Base-by-base conservation (phyloP, 2,797 vertebrate species). In the Sphenopsis melanotis region DNA sequence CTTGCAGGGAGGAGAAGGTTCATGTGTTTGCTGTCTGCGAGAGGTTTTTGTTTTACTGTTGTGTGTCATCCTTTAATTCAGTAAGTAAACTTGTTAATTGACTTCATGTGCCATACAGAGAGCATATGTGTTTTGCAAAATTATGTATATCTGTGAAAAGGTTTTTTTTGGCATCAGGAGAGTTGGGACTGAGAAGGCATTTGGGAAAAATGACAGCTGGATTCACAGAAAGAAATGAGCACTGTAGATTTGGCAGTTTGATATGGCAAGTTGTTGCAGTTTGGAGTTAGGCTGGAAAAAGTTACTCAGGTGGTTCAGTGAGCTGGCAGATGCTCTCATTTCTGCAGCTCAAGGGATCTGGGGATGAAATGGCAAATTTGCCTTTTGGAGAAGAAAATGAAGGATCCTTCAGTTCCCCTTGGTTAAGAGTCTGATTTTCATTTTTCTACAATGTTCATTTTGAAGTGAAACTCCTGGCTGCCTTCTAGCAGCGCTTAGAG, bases 81-180 rank as follows among this genome's bases (percentile, higher is more conserved):
- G 78, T 83, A 92, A 95, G 92, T 94, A 97, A 95, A 95, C 95
- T 95, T 89, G 94, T 79, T 95, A 97, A 96, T 96, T 96, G 91
- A 65, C 94, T 96, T 95, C 56, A 66, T 95, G 94, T 94, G 95
- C 87, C 87, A 95, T 95, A 89, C 91, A 94, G 55, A 77, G 80
- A 93, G 85, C 95, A 94, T 96, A 96, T 96, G 95, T 97, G 95
- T 96, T 97, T 97, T 93, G 91, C 77, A 88, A 88, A 95, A 94
- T 97, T 95, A 96, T 95, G 91, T 93, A 14, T 92, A 93, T 95
- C 93, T 95, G 94, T 96, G 91, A 93, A 96, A 92, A 96, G 91
- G 87, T 86, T 89, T 91, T 91, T 93, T 89, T 85, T 95, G 94
- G 95, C 95, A 90, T 93, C 17, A 53, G 61, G 78, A 90, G 80